Evolutionary conservation across 2,888 invertebrate genomes (phyloP).

Genomic region (Ornithoptera priamus): DNA sequence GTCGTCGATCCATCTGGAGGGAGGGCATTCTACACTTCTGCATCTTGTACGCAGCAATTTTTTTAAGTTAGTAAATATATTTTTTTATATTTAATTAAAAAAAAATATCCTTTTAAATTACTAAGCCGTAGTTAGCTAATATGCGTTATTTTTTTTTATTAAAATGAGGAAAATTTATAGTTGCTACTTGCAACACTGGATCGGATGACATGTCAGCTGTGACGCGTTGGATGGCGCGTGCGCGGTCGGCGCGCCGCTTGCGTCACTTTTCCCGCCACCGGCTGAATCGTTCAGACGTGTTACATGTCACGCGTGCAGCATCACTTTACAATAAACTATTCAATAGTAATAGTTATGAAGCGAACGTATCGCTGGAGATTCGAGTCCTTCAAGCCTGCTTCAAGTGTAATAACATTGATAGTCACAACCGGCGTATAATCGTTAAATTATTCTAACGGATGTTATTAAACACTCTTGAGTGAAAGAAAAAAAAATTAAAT

Average conservation of each 20-base stretch:
- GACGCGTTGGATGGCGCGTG: constrained; percentile 9
- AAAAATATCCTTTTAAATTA: neutral
- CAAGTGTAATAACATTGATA: too few species aligned
- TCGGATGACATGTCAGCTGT: constrained; percentile 1
- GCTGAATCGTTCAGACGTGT: constrained; percentile 10
- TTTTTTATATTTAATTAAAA: neutral
- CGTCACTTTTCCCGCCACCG: constrained; percentile 5
- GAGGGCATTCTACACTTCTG: too few species aligned
- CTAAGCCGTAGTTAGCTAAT: neutral
- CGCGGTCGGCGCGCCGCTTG: constrained; percentile 6
- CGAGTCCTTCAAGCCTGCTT: too few species aligned
- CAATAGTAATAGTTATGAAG: too few species aligned
- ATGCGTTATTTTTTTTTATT: neutral
- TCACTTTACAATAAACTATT: too few species aligned
- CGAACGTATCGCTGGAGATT: too few species aligned
- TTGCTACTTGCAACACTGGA: neutral
- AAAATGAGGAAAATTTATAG: neutral
- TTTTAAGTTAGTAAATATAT: neutral
- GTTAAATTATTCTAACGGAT: too few species aligned
- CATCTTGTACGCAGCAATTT: too few species aligned
- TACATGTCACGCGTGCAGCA: constrained; percentile 5
- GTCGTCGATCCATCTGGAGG: too few species aligned
- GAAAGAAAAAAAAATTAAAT: too few species aligned
- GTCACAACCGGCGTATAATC: too few species aligned
- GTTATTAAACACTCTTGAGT: too few species aligned